Percentiles rank a stretch among this genome's conserved stretches.
Conservation (phyloP, 2,113 vertebrate species). For the Phalacrocorax carbo region DNA sequence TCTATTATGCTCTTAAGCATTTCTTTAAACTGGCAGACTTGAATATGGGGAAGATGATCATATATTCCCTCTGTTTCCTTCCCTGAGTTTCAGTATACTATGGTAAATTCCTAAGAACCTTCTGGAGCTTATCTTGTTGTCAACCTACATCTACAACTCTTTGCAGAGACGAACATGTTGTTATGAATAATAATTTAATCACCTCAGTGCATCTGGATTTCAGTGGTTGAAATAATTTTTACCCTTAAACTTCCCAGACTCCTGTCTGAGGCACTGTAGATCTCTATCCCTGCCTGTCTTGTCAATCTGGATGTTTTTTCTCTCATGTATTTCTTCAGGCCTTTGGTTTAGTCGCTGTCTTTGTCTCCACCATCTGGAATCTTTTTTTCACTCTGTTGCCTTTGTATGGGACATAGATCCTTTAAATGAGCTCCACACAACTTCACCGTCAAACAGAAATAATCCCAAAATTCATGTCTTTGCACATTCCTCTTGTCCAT, state of each 20-base stretch:
- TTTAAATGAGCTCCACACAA: not conserved
- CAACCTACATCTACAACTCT: not conserved
- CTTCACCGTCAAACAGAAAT: not conserved
- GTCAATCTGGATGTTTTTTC: not conserved
- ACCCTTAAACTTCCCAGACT: not conserved
- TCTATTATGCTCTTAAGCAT: not conserved
- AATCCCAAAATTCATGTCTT: not conserved
- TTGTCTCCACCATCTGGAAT: not conserved
- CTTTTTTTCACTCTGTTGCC: not conserved
- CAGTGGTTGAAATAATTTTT: not conserved
- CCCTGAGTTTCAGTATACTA: not conserved
- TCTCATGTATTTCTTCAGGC: not conserved
- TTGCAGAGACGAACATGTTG: not conserved
- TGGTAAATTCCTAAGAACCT: not conserved
- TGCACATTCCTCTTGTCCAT: not conserved
- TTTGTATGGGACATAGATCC: not conserved
- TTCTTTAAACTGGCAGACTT: not conserved
- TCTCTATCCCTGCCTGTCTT: not conserved
- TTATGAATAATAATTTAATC: not conserved
- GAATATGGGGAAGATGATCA: not conserved
- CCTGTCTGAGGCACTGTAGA: not conserved
- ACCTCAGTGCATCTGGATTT: not conserved
- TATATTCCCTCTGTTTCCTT: not conserved
- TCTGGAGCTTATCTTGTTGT: not conserved
- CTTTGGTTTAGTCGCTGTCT: not conserved